These are phyloP conservation scores for Colaptes auratus DNA, from an alignment of 2,113 vertebrate species.

Conservation along the genomic window DNA sequence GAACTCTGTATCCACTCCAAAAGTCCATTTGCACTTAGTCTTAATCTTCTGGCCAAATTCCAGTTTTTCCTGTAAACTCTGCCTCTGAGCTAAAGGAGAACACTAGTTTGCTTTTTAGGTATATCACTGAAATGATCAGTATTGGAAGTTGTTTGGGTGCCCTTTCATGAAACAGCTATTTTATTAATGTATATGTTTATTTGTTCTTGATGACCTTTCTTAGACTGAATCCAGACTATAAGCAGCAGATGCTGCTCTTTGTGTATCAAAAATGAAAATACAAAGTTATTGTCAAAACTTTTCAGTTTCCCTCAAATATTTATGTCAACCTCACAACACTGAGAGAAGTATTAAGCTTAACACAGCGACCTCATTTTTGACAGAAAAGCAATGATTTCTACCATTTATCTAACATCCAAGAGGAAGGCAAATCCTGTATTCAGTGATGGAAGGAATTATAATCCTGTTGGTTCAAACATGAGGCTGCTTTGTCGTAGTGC, in stretches of 20 bases:
- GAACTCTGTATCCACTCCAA: not conserved
- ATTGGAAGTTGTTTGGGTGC: not conserved
- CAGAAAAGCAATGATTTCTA: not conserved
- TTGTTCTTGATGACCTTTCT: not conserved
- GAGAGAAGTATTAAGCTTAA: not conserved
- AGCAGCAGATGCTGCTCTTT: not conserved
- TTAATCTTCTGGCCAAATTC: not conserved
- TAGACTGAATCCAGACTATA: not conserved
- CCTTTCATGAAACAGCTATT: not conserved
- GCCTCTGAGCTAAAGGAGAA: not conserved
- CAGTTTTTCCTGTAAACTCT: not conserved
- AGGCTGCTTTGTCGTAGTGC: not conserved
- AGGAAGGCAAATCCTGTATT: not conserved
- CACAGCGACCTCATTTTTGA: not conserved
- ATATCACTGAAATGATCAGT: rapidly evolving
- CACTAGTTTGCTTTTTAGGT: not conserved
- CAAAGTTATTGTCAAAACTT: not conserved
- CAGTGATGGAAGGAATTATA: not conserved
- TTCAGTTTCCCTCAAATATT: not conserved
- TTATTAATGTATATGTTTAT: not conserved
- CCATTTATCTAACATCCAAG: not conserved
- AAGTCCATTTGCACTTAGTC: not conserved
- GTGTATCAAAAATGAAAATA: not conserved
- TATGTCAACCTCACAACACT: not conserved
- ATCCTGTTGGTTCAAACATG: conserved; percentile 18